Conservation (phyloP, 2,113 vertebrate species). For the Larimichthys polyactis region DNA sequence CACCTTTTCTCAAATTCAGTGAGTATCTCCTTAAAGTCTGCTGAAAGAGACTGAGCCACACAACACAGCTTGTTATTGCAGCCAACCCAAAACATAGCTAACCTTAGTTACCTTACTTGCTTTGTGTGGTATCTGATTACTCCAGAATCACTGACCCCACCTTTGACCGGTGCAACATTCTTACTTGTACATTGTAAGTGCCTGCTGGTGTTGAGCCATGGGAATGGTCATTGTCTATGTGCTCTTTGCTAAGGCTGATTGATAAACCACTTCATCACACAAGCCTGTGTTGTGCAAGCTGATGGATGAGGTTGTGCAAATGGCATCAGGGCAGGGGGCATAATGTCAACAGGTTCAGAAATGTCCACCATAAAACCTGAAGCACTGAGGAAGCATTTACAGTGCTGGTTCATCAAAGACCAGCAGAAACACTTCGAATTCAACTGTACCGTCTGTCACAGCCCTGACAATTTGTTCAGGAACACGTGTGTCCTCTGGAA, state of each 20-base stretch:
- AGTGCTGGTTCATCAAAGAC: constrained; percentile 30
- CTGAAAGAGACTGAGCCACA: too few relatives aligned
- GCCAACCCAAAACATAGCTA: too few relatives aligned
- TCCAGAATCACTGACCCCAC: too few relatives aligned
- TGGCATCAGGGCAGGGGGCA: neutral
- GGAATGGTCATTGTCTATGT: constrained; percentile 7
- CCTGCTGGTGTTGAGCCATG: constrained; percentile 62
- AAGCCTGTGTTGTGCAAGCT: constrained; percentile 38
- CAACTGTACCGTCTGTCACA: constrained; percentile 42
- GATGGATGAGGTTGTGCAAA: constrained; percentile 51
- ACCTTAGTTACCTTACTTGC: too few relatives aligned
- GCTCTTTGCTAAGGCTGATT: constrained; percentile 29
- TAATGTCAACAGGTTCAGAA: constrained; percentile 17
- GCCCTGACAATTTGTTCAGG: constrained; percentile 18
- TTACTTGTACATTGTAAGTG: constrained; percentile 33
- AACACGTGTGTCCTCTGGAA: constrained; percentile 1
- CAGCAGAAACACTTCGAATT: constrained; percentile 15
- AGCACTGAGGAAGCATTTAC: constrained; percentile 37
- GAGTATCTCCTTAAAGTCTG: too few relatives aligned
- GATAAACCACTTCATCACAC: constrained; percentile 21
- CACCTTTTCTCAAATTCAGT: too few relatives aligned
- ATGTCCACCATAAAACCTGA: constrained; percentile 18
- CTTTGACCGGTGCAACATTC: constrained; percentile 9
- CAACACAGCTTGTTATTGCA: too few relatives aligned
- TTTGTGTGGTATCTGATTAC: too few relatives aligned